Evolutionary conservation across 2,888 invertebrate species (phyloP), one percentile per base, ranked within the genome.

Genomic region (Nomada hirtipes): DNA sequence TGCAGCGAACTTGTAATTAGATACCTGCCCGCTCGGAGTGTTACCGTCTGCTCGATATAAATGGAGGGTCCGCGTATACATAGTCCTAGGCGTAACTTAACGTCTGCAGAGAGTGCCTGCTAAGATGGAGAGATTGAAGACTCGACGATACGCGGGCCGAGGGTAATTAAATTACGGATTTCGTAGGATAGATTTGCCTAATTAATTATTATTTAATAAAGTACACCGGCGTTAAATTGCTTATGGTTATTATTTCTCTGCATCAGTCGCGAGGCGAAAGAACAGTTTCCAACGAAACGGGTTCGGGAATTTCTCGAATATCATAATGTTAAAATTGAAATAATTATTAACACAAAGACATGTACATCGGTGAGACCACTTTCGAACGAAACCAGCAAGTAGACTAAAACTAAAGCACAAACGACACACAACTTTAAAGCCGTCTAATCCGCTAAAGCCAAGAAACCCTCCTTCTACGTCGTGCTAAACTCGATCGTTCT

Each of bases 1-100:
- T 44, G n/a, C 11, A n/a, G 23, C 23, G 18, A 42, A 44, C 59
- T 3, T 55, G 44, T 42, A 61, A 61, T 52, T 71, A 68, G 42
- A 20, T 15, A 50, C 59, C 15, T 23, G 13, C 57, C 4, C 10
- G 23, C 13, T 10, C 15, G 26, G 18, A 10, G n/a, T 23, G 42
- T 11, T 15, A 47, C 47, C 47, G 20, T 26, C 11, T 26, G 44
- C 26, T 55, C 36, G 42, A 44, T 59, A 23, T 69, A 57, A 69
- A 59, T 44, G 26, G 47, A 11, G 47, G 7, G 18, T 69, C 18
- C 26, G 42, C 44, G 13, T 69, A 44, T 36, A 36, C 36, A 36
- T 18, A 44, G 42, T 26, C 18, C 36, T 42, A 18, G 29, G 18
- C 44, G 44, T 42, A 23, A 55, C 23, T 68, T 36, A 42, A 44